Base-by-base conservation (phyloP, 2,888 invertebrate genomes). In the Ecliptopera silaceata region DNA sequence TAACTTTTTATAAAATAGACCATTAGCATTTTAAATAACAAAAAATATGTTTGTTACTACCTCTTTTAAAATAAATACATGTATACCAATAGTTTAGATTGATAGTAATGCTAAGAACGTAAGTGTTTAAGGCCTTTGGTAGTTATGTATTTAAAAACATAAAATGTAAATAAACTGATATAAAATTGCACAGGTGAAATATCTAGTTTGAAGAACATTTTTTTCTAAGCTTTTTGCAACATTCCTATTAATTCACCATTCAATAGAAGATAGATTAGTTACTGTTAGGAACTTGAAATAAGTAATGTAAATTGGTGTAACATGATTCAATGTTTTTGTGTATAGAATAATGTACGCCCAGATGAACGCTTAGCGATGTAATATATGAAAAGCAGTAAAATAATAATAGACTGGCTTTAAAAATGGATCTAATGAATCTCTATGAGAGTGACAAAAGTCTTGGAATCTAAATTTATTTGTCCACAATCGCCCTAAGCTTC, bases 321-420 rank as follows among this genome's bases (percentile, higher is more conserved):
- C n/a, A 34, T 42, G 15, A 50, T 32, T 15, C 13, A 22, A 42
- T 31, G 10, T 49, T 20, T 22, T 17, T 36, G 46, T 39, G 22
- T 48, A 48, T 17, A 11, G 13, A 31, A 11, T 47, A 29, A 4
- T 18, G 22, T 47, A 41, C 20, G 49, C 80, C 80, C 79, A 66
- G 56, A 65, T 36, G 67, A 64, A 72, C 86, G 88, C 88, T 67
- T 80, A 88, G 88, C 88, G 86, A 70, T 86, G 83, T 87, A 84
- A 65, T 84, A 83, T 82, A 71, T 69, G 57, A 55, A 61, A 86
- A 84, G 85, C 83, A 77, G 77, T 61, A 83, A 86, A 75, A 71
- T 83, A 17, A n/a, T 17, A 39, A 39, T 82, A 86, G 88, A 88
- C 88, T 89, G 88, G 82, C 74, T 82, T 82, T 72, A 73, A 75